These are phyloP conservation scores for Brachypteracias leptosomus DNA, from an alignment of 2,113 vertebrate species.

Conservation along the genomic window DNA sequence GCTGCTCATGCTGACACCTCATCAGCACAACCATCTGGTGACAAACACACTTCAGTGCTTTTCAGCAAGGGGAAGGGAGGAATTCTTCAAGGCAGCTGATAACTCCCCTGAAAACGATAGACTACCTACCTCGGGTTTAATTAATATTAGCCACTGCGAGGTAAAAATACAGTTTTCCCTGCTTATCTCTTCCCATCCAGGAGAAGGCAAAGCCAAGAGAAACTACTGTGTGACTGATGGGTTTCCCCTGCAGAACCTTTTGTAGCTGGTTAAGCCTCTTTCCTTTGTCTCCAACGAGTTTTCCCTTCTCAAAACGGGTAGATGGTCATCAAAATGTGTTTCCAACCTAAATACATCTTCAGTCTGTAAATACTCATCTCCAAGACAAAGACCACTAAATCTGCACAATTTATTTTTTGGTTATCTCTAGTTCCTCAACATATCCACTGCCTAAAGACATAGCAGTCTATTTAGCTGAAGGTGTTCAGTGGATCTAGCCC, in stretches of 20 bases:
- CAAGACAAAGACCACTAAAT: not conserved
- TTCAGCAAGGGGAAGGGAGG: not conserved
- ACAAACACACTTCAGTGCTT: not conserved
- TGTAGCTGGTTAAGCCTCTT: not conserved
- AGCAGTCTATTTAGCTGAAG: not conserved
- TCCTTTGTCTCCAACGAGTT: not conserved
- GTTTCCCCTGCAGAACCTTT: not conserved
- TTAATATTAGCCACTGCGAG: not conserved
- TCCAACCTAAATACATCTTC: not conserved
- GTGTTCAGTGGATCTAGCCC: not conserved
- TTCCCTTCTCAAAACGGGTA: not conserved
- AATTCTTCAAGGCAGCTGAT: not conserved
- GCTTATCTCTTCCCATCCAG: not conserved
- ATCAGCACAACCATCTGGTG: not conserved
- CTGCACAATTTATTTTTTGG: not conserved
- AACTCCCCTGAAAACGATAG: not conserved
- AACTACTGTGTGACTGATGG: not conserved
- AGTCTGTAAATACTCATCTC: not conserved
- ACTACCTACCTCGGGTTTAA: not conserved
- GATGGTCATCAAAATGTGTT: not conserved
- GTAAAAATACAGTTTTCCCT: not conserved
- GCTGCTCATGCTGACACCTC: not conserved
- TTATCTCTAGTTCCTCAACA: not conserved
- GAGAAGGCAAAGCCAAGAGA: not conserved
- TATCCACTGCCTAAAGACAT: not conserved